Evolutionary conservation across 92 coral and sea anemone genomes (phyloP).

Genomic region (Ricordea florida): DNA sequence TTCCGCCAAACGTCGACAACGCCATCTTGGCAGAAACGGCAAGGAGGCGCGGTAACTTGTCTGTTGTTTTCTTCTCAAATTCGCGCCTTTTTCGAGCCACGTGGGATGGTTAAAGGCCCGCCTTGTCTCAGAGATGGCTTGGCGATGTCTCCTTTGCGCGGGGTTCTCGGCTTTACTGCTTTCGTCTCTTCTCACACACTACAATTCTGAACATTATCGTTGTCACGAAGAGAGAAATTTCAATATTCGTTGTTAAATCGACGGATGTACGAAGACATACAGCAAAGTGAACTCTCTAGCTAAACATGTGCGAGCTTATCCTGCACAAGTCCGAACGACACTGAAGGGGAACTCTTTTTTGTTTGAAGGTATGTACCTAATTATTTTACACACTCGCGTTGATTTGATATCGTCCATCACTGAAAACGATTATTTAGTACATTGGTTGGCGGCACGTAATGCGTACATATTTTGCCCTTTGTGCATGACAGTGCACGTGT

Average conservation of each 20-base stretch:
- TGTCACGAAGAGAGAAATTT: constrained; percentile 6
- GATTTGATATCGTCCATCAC: neutral
- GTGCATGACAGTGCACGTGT: neutral
- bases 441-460: neutral
- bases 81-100: neutral
- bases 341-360: neutral
- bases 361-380: neutral
- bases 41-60: constrained; percentile 14
- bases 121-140: constrained; percentile 15
- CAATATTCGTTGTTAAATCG: constrained; percentile 29
- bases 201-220: constrained; percentile 22
- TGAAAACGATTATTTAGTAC: neutral
- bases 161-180: constrained; percentile 14
- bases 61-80: neutral
- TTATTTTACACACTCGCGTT: neutral
- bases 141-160: constrained; percentile 39
- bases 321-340: constrained; percentile 18
- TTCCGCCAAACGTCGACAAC: neutral
- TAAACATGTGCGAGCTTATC: constrained; percentile 25
- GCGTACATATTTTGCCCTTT: neutral
- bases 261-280: constrained; percentile 32
- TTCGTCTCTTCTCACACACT: constrained; percentile 16
- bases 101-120: neutral
- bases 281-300: constrained; percentile 31
- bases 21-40: neutral